Conservation (phyloP, 2,113 vertebrate genomes). For the Polypterus senegalus region DNA sequence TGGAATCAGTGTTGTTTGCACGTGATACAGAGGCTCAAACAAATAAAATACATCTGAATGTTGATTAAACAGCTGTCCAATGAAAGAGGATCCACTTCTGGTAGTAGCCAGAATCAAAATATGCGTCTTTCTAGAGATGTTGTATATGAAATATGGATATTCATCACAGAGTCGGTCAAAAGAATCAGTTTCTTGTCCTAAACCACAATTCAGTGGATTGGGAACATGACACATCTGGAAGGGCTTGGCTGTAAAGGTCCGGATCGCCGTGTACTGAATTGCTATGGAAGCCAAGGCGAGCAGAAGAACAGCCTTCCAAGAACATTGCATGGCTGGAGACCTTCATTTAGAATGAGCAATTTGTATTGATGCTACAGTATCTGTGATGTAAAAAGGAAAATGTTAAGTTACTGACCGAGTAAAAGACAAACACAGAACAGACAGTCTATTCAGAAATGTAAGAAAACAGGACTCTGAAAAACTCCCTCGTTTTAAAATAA, state of each 20-base stretch:
- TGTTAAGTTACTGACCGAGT: constrained; percentile 16
- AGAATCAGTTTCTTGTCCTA: constrained; percentile 63
- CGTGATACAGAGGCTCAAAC: constrained; percentile 93
- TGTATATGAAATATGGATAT: constrained; percentile 62
- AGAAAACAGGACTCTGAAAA: too few species aligned
- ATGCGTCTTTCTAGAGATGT: constrained; percentile 75
- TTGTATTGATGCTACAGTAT: constrained; percentile 37
- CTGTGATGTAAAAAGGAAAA: constrained; percentile 35
- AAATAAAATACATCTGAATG: constrained; percentile 92
- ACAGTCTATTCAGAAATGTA: constrained; percentile 17
- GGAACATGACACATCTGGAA: constrained; percentile 77
- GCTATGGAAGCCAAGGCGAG: constrained; percentile 91
- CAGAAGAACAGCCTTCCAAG: constrained; percentile 96
- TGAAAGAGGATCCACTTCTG: constrained; percentile 85
- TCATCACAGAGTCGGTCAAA: constrained; percentile 76
- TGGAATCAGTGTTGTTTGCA: constrained; percentile 79
- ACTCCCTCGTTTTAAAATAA: too few species aligned
- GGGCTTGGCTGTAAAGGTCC: constrained; percentile 86
- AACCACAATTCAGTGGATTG: constrained; percentile 66
- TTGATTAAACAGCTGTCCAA: constrained; percentile 93
- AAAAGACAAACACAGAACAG: constrained; percentile 17
- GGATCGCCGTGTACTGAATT: constrained; percentile 95
- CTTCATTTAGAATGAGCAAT: constrained; percentile 65
- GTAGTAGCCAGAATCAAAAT: constrained; percentile 88
- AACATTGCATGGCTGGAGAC: constrained; percentile 96